phyloP scores from a whole-genome alignment of 2,113 vertebrate species.

The Rhadina sibilatrix region DNA sequence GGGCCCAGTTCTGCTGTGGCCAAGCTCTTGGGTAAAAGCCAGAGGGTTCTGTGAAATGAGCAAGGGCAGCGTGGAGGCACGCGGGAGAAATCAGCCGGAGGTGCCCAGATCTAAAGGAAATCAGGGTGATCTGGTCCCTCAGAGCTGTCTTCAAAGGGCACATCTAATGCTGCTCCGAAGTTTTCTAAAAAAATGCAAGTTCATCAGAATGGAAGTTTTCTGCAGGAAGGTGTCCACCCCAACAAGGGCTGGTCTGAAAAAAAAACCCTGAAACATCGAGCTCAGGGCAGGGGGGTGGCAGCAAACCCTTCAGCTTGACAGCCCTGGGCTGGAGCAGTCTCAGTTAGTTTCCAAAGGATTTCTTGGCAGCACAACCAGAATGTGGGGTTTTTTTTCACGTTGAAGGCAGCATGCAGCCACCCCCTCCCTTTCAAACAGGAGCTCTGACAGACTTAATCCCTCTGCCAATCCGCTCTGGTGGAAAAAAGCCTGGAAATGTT shows the following conservation, averaged over 20 bases:
- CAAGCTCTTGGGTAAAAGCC: background rate
- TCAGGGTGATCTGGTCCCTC: background rate
- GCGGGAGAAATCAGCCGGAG: fast-evolving
- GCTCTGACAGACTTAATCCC: background rate
- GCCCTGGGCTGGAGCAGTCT: background rate
- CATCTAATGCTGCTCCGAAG: background rate
- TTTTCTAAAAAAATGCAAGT: background rate
- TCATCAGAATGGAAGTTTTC: background rate
- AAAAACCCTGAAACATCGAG: background rate
- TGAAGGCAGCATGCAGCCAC: background rate
- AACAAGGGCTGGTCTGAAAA: background rate
- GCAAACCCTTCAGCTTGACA: background rate
- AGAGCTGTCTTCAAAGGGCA: background rate
- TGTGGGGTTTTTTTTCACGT: fast-evolving
- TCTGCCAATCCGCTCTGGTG: background rate
- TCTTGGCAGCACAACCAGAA: background rate
- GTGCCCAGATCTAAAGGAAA: background rate
- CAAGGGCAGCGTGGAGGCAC: fast-evolving
- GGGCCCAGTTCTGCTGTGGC: background rate
- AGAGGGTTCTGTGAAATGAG: background rate
- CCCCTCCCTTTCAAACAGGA: background rate
- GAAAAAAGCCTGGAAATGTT: background rate
- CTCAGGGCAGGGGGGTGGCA: fast-evolving
- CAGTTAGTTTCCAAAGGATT: background rate
- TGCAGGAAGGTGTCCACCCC: background rate